Conservation (phyloP, 2,888 invertebrate genomes). For the Drosophila rubida region DNA sequence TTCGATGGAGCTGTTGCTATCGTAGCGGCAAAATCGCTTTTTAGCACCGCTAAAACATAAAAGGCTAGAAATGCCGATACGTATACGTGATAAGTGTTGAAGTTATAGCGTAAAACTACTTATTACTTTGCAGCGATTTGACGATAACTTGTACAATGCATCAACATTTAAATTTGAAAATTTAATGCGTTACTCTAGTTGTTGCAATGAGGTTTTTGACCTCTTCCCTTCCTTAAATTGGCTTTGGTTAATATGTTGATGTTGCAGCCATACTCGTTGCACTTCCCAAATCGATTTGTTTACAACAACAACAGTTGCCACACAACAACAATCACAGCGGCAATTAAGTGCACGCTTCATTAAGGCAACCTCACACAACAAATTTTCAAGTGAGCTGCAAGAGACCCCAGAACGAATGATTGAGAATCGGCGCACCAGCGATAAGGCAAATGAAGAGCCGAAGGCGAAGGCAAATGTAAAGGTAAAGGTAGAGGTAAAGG, state of each 20-base stretch:
- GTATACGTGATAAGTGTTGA: background rate
- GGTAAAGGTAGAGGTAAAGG: constrained; percentile 8
- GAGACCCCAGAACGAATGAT: constrained; percentile 3
- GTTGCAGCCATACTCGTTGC: constrained; percentile 1
- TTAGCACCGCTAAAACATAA: constrained; percentile 13
- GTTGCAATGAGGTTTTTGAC: constrained; percentile 63
- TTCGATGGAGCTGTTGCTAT: constrained; percentile 27
- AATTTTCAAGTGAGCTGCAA: constrained; percentile 71
- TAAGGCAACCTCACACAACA: constrained; percentile 72
- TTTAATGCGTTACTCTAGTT: background rate
- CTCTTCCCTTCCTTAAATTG: constrained; percentile 25
- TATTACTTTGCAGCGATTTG: no score
- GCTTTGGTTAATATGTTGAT: constrained; percentile 29
- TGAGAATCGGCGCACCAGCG: background rate
- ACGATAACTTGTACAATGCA: no score
- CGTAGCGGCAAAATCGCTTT: constrained; percentile 15
- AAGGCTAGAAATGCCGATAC: constrained; percentile 15
- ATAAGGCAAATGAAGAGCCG: constrained; percentile 7
- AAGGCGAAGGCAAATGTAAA: constrained; percentile 10
- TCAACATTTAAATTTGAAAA: no score
- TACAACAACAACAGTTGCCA: constrained; percentile 37
- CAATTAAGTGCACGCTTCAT: constrained; percentile 77
- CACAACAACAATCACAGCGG: constrained; percentile 15
- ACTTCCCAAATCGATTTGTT: constrained; percentile 64
- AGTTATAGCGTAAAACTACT: constrained; percentile 5